Base-by-base conservation (phyloP, 2,888 invertebrate genomes). In the Notocelia uddmanniana region DNA sequence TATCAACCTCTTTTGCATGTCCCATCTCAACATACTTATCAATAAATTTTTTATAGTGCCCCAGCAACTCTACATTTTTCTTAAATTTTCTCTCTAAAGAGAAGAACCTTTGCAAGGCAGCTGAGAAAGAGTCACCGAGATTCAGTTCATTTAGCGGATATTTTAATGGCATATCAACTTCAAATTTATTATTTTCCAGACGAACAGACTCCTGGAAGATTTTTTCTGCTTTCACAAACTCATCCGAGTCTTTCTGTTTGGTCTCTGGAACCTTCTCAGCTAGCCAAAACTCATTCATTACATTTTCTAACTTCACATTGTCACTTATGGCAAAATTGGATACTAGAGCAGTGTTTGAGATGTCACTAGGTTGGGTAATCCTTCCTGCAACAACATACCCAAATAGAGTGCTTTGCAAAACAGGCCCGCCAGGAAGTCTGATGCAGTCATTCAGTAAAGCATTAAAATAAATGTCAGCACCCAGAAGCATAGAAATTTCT, bases 361-460 rank as follows among this genome's bases (percentile, higher is more conserved):
- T 2, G 2, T 21, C 6, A 10, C 19, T 11, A 0, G 19, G 3
- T 15, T 41, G 41, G 1, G 8, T 52, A 2, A 48, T 18, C 34
- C 19, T 70, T 26, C 75, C 75, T 45, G 62, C 75, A 34, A 75
- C 71, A 19, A 69, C 37, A 60, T 75, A 74, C 1, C 75, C 75
- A 73, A 77, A 76, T 9, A 72, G 1, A 8, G 75, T 77, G 50
- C 76, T 76, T 68, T 76, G 74, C 21, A 76, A 64, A 19, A 73
- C 64, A n/a, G 34, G 62, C 3, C 73, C 73, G 60, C 59, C 50
- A 2, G 21, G 13, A 9, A 75, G 15, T 52, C 70, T 73, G 41
- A 75, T 68, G 21, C 45, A 41, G 15, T 69, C 67, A 63, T 67
- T 23, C 6, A 64, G 23, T 21, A 75, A 57, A 11, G 19, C 31